Conservation (phyloP, 2,888 invertebrate species). For the Platycheirus albimanus region DNA sequence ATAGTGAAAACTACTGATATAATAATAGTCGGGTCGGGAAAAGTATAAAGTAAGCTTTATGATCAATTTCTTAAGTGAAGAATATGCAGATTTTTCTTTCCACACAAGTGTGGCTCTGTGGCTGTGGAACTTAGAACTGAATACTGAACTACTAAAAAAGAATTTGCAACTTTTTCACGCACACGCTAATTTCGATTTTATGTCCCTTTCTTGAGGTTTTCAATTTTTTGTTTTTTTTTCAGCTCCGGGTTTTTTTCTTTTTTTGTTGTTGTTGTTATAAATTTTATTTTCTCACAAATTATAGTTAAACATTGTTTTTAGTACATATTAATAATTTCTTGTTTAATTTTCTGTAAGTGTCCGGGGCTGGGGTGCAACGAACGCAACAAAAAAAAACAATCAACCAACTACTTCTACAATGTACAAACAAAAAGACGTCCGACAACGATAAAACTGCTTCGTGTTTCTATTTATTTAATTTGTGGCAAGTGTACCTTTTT, state of each 20-base stretch:
- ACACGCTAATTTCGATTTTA: conserved; percentile 38
- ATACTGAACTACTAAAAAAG: conserved; percentile 40
- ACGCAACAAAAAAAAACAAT: conserved; percentile 40
- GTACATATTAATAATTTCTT: not conserved
- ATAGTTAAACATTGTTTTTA: not conserved
- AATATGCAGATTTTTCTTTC: conserved; percentile 50
- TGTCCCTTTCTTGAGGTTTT: conserved; percentile 73
- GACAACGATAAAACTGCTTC: conserved; percentile 25
- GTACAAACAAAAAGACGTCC: conserved; percentile 42
- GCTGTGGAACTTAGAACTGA: too few species aligned
- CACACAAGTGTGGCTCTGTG: conserved; percentile 50
- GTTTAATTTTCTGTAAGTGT: conserved; percentile 31
- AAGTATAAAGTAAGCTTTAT: conserved; percentile 31
- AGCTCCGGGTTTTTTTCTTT: conserved; percentile 31
- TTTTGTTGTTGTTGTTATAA: not conserved
- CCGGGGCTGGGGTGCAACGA: conserved; percentile 59
- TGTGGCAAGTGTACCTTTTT: too few species aligned
- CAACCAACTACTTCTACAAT: conserved; percentile 28
- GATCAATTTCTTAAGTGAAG: conserved; percentile 40
- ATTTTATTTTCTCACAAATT: conserved; percentile 10
- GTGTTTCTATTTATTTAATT: conserved; percentile 1
- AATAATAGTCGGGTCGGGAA: not conserved
- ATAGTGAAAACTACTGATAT: not conserved
- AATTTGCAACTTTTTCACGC: conserved; percentile 60
- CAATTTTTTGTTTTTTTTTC: conserved; percentile 39